Evolutionary conservation across 2,113 vertebrate genomes (phyloP), one percentile per base, ranked within the genome.

Genomic region (Sinocyclocheilus maitianheensis): DNA sequence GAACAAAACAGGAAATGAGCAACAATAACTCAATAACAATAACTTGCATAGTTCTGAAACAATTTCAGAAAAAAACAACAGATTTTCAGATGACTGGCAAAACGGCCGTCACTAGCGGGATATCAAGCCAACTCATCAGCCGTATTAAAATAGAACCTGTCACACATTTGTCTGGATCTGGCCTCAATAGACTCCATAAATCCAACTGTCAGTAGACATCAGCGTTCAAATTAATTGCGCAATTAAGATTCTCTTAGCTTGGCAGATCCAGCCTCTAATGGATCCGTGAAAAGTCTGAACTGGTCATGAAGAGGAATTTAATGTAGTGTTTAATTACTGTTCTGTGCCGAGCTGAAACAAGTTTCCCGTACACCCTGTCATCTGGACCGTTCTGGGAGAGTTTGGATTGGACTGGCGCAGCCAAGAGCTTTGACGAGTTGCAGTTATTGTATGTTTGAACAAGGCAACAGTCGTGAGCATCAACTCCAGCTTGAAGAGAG

Each of bases 291-390:
- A 93, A 94, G 91, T 91, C 90, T 88, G 94, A 95, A 94, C 93
- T 88, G 92, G 94, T 94, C 93, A 91, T 93, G 93, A 94, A 94
- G 92, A 65, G 91, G 89, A 89, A 91, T 95, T 95, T 95, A 95
- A 95, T 94, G 93, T 90, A 94, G 91, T 94, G 93, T 92, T 94
- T 96, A 93, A 96, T 94, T 93, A 92, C 93, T 93, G 91, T 91
- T 91, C 93, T 92, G 92, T 87, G 91, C 89, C 89, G 88, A 82
- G 77, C 87, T 89, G 88, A 86, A 91, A 90, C 86, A 81, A 88
- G 85, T 89, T 90, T 87, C 89, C 65, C 85, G 7, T 84, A 0
- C 84, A 89, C 86, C 87, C 85, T 75, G 88, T 83, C 91, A 91
- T 93, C 91, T 91, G 79, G 84, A 91, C 77, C 72, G 79, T 80